These are phyloP conservation scores for Dolichopus griseipennis DNA, from an alignment of 2,888 invertebrate genomes.

Conservation along the genomic window DNA sequence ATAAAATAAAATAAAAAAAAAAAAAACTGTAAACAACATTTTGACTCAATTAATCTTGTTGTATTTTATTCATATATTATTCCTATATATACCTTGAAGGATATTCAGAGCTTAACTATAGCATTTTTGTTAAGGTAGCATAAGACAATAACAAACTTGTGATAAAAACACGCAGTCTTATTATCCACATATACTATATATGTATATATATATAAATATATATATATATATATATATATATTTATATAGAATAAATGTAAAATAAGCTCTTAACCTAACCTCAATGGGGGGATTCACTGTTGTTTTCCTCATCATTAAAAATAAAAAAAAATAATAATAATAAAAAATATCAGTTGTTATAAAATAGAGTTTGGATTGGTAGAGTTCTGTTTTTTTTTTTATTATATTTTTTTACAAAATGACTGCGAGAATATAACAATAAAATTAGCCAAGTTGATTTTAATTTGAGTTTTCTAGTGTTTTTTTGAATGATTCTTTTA, in stretches of 20 bases:
- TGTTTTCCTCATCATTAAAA: conserved; percentile 3
- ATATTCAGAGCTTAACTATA: no score
- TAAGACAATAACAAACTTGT: background rate
- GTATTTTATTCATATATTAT: background rate
- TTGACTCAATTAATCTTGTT: background rate
- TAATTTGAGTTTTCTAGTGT: conserved; percentile 6
- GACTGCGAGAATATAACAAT: conserved; percentile 2
- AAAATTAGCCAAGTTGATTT: conserved; percentile 6
- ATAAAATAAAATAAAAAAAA: no score
- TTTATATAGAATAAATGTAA: no score
- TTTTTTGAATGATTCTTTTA: background rate
- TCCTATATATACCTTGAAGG: no score
- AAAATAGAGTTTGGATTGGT: background rate
- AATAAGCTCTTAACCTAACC: background rate
- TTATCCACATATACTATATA: background rate
- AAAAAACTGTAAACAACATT: background rate
- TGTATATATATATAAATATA: background rate
- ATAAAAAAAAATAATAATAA: background rate
- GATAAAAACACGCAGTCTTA: background rate
- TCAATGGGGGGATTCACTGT: background rate
- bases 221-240: background rate
- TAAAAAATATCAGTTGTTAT: background rate
- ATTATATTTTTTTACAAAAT: background rate
- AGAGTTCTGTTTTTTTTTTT: background rate
- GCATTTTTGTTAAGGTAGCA: no score